These are phyloP conservation scores for Lucinisca nassula DNA, from an alignment of 2,888 invertebrate species.

Conservation along the genomic window DNA sequence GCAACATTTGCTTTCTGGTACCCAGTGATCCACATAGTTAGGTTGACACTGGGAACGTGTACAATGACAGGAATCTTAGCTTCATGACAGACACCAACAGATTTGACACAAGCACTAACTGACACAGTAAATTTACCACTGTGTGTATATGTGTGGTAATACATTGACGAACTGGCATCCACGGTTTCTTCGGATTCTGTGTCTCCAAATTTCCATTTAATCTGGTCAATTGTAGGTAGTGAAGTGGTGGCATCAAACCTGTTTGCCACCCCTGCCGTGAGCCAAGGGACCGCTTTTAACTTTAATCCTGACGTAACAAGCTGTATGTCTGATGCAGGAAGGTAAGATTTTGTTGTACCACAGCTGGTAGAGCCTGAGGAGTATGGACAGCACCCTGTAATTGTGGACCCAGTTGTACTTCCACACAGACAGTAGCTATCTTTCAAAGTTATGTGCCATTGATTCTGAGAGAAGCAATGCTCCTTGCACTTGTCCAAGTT, in stretches of 20 bases:
- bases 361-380: slow-evolving; percentile 4
- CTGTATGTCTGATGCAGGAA: not conserved
- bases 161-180: not conserved
- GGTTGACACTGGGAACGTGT: slow-evolving; percentile 37
- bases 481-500: slow-evolving; percentile 27
- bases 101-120: slow-evolving; percentile 46
- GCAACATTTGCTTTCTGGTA: slow-evolving; percentile 20
- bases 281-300: slow-evolving; percentile 7
- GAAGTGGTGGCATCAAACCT: slow-evolving; percentile 25
- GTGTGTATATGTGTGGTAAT: slow-evolving; percentile 58
- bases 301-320: slow-evolving; percentile 44
- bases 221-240: slow-evolving; percentile 33
- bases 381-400: slow-evolving; percentile 48
- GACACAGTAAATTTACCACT: slow-evolving; percentile 68
- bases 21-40: slow-evolving; percentile 44
- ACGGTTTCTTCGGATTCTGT: slow-evolving; percentile 20
- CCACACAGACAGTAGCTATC: slow-evolving; percentile 55
- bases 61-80: slow-evolving; percentile 43
- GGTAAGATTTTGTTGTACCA: not conserved
- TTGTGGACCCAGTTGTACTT: not conserved
- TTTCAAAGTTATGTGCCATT: not conserved
- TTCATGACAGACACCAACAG: slow-evolving; percentile 41
- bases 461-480: slow-evolving; percentile 41
- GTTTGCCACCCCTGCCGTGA: slow-evolving; percentile 21
- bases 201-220: slow-evolving; percentile 68